These are phyloP conservation scores for Muscicapa striata DNA, from an alignment of 2,797 vertebrate species.

Conservation along the genomic window DNA sequence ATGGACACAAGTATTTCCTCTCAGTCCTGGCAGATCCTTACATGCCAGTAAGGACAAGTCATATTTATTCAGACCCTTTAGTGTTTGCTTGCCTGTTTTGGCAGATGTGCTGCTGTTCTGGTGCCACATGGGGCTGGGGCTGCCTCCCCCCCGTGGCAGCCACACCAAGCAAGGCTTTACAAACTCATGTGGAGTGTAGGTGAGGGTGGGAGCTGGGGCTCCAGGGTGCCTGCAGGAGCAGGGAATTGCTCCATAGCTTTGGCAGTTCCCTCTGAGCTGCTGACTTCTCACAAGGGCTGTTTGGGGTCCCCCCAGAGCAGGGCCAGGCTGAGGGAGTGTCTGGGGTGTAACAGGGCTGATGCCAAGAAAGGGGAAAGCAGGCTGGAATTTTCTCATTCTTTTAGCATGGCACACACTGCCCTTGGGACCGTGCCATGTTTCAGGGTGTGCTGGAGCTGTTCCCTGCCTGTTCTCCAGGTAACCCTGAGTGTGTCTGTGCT, in stretches of 20 bases:
- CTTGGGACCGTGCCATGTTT: accelerated
- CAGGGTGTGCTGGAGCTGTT: background rate
- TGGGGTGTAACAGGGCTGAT: background rate
- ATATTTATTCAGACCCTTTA: background rate
- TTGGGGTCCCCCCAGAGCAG: background rate
- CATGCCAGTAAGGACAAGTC: slow-evolving; percentile 90
- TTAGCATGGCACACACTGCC: too few relatives aligned
- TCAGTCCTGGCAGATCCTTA: slow-evolving; percentile 95
- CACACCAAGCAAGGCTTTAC: accelerated
- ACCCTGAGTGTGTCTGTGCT: background rate
- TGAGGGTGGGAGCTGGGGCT: background rate
- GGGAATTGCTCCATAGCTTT: background rate
- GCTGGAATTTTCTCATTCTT: background rate
- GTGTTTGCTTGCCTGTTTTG: background rate
- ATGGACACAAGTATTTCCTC: slow-evolving; percentile 98
- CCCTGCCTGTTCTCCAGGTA: background rate
- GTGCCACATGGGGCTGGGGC: background rate
- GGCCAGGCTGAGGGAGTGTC: background rate
- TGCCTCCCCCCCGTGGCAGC: background rate
- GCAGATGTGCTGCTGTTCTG: background rate
- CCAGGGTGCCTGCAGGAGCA: background rate
- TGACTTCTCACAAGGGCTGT: background rate
- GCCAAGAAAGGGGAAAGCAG: background rate
- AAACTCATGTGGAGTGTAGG: background rate
- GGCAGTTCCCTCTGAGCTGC: background rate